Evolutionary conservation across 2,888 invertebrate species (phyloP).

Genomic region (Anticlea derivata): DNA sequence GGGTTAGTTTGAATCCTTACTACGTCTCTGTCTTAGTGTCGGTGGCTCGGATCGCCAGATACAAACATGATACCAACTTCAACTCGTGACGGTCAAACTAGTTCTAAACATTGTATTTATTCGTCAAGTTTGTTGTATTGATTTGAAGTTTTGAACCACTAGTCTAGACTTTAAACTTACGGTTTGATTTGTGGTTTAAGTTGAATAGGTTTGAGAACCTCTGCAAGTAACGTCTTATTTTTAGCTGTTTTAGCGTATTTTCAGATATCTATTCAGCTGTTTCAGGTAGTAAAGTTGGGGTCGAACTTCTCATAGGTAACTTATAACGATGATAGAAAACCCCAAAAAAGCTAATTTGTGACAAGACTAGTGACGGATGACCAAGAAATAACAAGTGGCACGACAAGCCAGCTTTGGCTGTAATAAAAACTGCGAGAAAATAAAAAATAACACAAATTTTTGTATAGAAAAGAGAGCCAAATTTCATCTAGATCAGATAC

Average conservation of each 20-base stretch:
- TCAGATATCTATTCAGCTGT: too few species aligned
- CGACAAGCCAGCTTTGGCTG: too few species aligned
- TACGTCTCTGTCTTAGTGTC: not conserved
- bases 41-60: conserved; percentile 1
- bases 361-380: too few species aligned
- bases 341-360: too few species aligned
- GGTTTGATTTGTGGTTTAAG: conserved; percentile 11
- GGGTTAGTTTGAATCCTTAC: too few species aligned
- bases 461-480: not conserved
- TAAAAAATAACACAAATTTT: not conserved
- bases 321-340: too few species aligned
- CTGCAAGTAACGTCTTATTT: too few species aligned
- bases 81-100: conserved; percentile 6
- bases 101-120: conserved; percentile 11
- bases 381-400: too few species aligned
- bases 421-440: not conserved
- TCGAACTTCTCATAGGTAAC: too few species aligned
- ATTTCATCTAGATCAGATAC: conserved; percentile 8
- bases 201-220: too few species aligned
- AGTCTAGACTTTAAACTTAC: not conserved
- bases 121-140: conserved; percentile 7
- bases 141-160: conserved; percentile 8
- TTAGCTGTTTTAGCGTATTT: too few species aligned
- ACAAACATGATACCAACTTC: conserved; percentile 18
- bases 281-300: too few species aligned